Conservation (phyloP, 2,888 invertebrate genomes). For the Tricholauxania praeusta region DNA sequence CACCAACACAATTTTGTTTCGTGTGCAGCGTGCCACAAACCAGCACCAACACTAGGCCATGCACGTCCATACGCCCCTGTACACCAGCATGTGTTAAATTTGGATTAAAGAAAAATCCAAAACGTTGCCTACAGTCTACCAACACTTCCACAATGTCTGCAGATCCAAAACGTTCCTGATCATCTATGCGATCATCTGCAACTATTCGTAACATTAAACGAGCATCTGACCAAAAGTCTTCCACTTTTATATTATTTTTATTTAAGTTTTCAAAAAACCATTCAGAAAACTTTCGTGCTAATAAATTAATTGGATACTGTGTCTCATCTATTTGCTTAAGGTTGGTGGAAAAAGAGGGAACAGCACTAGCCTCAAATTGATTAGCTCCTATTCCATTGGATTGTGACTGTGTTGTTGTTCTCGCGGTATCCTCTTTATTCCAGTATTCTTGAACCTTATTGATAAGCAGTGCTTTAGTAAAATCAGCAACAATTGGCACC, state of each 20-base stretch:
- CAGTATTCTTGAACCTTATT: conserved; percentile 68
- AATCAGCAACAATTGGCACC: conserved; percentile 66
- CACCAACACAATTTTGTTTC: conserved; percentile 70
- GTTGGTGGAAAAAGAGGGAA: not conserved
- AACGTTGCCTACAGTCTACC: conserved; percentile 63
- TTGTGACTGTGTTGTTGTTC: not conserved
- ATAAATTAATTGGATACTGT: conserved; percentile 64
- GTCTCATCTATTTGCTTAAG: conserved; percentile 30
- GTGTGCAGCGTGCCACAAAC: conserved; percentile 76
- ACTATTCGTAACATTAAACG: conserved; percentile 54
- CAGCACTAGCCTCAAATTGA: not conserved
- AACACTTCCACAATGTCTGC: conserved; percentile 63
- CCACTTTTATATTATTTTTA: conserved; percentile 64
- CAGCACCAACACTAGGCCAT: conserved; percentile 74
- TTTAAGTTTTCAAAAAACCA: conserved; percentile 72
- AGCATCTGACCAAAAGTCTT: conserved; percentile 73
- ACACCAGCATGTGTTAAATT: conserved; percentile 72
- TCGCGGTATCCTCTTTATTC: conserved; percentile 52
- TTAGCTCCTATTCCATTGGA: not conserved
- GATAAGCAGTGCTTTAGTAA: conserved; percentile 70
- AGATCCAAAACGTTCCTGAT: conserved; percentile 50
- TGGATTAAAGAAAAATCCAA: conserved; percentile 73
- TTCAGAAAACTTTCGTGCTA: conserved; percentile 71
- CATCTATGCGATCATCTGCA: conserved; percentile 52
- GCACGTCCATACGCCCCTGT: conserved; percentile 72